These are phyloP conservation scores for Choreutis nemorana DNA, from an alignment of 2,888 invertebrate genomes.

Conservation along the genomic window DNA sequence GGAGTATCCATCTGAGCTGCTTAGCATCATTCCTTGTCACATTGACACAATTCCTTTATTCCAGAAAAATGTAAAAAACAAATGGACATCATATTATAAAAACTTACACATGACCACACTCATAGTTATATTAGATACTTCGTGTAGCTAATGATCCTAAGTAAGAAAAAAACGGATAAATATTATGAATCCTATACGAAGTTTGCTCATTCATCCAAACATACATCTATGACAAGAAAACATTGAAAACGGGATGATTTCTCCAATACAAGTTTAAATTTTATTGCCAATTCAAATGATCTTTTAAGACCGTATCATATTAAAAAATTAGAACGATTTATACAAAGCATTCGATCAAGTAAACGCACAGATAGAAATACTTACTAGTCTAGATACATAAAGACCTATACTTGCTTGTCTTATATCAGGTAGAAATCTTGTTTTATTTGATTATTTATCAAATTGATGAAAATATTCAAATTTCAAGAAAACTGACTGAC, in stretches of 20 bases:
- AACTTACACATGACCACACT: slow-evolving; percentile 48
- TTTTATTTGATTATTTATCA: too few species aligned
- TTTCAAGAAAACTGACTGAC: too few species aligned
- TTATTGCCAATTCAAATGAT: too few species aligned
- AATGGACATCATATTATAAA: slow-evolving; percentile 44
- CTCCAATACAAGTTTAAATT: too few species aligned
- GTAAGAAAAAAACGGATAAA: slow-evolving; percentile 31
- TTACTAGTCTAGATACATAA: slow-evolving; percentile 40
- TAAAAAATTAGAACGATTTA: too few species aligned
- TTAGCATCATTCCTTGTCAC: slow-evolving; percentile 20
- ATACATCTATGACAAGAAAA: slow-evolving; percentile 18
- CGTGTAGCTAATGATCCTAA: slow-evolving; percentile 24
- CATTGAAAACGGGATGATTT: not conserved
- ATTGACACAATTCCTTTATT: slow-evolving; percentile 27
- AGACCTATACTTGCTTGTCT: slow-evolving; percentile 26
- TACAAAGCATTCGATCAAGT: slow-evolving; percentile 40
- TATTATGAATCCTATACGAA: slow-evolving; percentile 25
- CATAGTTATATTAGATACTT: slow-evolving; percentile 30
- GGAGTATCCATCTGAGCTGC: slow-evolving; percentile 56
- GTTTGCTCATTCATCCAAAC: slow-evolving; percentile 41
- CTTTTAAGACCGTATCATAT: too few species aligned
- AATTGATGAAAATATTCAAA: too few species aligned
- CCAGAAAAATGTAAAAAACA: slow-evolving; percentile 60
- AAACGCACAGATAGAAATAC: slow-evolving; percentile 41
- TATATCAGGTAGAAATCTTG: slow-evolving; percentile 34